These are phyloP conservation scores for Anseranas semipalmata DNA, from an alignment of 2,113 vertebrate genomes.

Conservation along the genomic window DNA sequence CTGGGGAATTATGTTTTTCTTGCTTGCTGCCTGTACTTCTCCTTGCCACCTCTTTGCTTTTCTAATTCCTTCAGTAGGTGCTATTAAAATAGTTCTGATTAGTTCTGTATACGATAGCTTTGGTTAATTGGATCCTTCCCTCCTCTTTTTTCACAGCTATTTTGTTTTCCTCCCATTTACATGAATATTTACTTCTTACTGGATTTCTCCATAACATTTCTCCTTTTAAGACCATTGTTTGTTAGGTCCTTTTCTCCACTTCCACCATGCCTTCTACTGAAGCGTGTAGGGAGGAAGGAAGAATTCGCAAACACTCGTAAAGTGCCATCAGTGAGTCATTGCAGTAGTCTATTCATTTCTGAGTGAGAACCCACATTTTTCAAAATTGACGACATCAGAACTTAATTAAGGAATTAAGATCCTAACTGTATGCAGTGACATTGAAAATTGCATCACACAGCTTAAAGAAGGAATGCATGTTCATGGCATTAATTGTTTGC, in stretches of 20 bases:
- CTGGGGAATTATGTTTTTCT: background rate
- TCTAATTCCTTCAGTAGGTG: background rate
- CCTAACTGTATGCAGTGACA: background rate
- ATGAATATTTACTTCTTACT: background rate
- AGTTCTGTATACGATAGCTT: background rate
- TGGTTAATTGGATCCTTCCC: background rate
- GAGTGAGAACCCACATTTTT: background rate
- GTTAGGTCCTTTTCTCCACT: background rate
- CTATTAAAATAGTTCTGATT: background rate
- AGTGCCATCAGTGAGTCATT: background rate
- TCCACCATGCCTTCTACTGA: background rate
- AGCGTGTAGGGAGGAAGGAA: background rate
- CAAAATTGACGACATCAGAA: background rate
- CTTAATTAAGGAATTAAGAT: conserved; percentile 31
- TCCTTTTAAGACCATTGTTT: background rate
- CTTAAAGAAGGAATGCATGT: background rate
- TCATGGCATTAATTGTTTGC: background rate
- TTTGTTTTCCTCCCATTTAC: background rate
- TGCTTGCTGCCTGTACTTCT: background rate
- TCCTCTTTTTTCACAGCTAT: background rate
- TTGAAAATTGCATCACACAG: background rate
- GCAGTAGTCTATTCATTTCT: background rate
- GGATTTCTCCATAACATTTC: background rate
- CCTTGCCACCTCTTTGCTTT: background rate
- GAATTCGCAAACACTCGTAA: background rate